These are phyloP conservation scores for Ammospiza nelsoni DNA, from an alignment of 2,113 vertebrate genomes.

Conservation along the genomic window DNA sequence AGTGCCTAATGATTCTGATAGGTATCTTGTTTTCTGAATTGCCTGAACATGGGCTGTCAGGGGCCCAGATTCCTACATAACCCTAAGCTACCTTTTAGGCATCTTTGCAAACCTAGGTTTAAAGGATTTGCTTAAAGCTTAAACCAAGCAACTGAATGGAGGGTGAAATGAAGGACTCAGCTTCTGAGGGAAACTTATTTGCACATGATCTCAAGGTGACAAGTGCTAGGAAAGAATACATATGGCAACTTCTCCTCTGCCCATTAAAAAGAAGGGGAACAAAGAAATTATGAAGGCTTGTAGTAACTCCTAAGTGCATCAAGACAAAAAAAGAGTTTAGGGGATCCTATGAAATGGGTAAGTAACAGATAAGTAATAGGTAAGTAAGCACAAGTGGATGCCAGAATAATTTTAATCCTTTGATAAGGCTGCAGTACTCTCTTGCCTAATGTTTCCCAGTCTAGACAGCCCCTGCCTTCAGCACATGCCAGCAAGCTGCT, in stretches of 20 bases:
- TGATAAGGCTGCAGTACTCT: neutral
- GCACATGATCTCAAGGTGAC: neutral
- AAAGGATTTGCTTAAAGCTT: neutral
- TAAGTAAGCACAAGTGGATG: neutral
- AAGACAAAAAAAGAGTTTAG: neutral
- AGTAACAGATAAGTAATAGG: neutral
- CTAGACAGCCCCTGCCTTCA: fast-evolving
- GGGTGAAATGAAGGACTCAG: neutral
- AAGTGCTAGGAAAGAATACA: neutral
- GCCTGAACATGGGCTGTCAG: neutral
- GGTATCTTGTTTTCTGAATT: neutral
- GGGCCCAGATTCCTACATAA: neutral
- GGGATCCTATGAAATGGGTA: neutral
- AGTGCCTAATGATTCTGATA: neutral
- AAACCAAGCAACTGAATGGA: neutral
- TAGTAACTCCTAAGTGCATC: neutral
- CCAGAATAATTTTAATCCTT: neutral
- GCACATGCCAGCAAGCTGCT: neutral
- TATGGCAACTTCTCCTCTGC: neutral
- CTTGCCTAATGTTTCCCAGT: neutral
- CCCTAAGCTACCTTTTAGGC: neutral
- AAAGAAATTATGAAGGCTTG: neutral
- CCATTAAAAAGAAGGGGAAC: neutral
- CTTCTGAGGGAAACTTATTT: neutral
- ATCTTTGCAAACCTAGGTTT: neutral